Evolutionary conservation across 2,113 vertebrate genomes (phyloP).

Genomic region (Morone saxatilis): DNA sequence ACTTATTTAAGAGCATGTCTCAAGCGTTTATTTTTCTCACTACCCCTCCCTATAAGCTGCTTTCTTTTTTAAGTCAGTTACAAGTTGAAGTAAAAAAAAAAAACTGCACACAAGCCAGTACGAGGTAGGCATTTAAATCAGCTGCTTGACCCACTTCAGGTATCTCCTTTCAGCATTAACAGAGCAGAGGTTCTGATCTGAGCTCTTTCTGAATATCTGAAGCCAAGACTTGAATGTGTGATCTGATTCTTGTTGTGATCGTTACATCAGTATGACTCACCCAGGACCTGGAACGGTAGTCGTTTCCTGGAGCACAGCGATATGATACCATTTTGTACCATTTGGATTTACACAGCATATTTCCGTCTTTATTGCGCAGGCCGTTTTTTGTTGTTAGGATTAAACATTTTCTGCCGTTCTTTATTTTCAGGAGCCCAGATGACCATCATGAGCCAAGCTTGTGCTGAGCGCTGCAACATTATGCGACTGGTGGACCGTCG

Average conservation of each 20-base stretch:
- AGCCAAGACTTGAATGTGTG: neutral
- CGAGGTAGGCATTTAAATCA: neutral
- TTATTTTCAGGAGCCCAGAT: constrained; percentile 93
- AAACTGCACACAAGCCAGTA: neutral
- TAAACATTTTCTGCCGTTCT: neutral
- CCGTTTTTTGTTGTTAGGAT: neutral
- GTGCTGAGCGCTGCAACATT: constrained; percentile 98
- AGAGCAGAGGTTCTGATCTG: neutral
- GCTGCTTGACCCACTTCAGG: neutral
- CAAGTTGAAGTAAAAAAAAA: neutral
- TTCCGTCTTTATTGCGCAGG: neutral
- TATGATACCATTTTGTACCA: neutral
- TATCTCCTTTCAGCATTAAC: neutral
- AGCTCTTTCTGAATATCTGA: neutral
- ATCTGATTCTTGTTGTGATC: neutral
- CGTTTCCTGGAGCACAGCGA: neutral
- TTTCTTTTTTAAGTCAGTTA: neutral
- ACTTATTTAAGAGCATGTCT: neutral
- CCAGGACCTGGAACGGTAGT: neutral
- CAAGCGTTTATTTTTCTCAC: neutral
- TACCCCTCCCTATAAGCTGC: no score
- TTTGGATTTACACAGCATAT: neutral
- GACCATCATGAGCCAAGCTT: constrained; percentile 99
- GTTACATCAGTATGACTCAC: constrained; percentile 3
- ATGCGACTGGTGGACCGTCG: constrained; percentile 98